Conservation (phyloP, 2,113 vertebrate species). For the Myiozetetes cayanensis region DNA sequence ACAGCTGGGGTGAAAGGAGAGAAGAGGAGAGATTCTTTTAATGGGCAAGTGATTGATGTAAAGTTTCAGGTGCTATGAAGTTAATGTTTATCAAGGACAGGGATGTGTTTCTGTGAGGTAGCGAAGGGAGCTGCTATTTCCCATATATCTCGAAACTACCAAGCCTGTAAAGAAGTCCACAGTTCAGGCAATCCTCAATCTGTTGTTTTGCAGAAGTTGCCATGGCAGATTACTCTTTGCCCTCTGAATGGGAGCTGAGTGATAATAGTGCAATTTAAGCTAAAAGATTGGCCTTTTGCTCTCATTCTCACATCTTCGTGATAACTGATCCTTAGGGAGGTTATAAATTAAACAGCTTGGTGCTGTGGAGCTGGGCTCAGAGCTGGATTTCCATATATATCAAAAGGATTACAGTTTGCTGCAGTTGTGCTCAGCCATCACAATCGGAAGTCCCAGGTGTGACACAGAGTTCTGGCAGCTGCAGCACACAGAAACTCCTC, state of each 20-base stretch:
- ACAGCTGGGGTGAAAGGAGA: not conserved
- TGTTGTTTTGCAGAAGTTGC: conserved; percentile 60
- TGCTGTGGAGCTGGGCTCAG: not conserved
- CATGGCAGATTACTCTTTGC: conserved; percentile 69
- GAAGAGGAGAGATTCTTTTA: not conserved
- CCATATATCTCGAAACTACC: not conserved
- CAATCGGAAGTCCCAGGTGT: not conserved
- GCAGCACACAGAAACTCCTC: not conserved
- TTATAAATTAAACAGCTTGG: conserved; percentile 76
- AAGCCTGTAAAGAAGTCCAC: conserved; percentile 49
- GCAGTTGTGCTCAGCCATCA: not conserved
- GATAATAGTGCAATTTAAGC: conserved; percentile 66
- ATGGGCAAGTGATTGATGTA: not conserved
- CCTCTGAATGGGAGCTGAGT: conserved; percentile 39
- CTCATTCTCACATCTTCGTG: conserved; percentile 49
- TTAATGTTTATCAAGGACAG: conserved; percentile 17
- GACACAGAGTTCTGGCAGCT: not conserved
- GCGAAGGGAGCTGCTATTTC: conserved; percentile 11
- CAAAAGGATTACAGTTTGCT: not conserved
- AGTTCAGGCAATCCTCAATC: conserved; percentile 47
- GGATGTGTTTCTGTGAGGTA: not conserved
- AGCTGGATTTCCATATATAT: not conserved
- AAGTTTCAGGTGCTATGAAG: not conserved
- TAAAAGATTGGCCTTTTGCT: conserved; percentile 54
- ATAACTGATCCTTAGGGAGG: conserved; percentile 27